Evolutionary conservation across 2,888 invertebrate species (phyloP).

Genomic region (Achlya flavicornis): DNA sequence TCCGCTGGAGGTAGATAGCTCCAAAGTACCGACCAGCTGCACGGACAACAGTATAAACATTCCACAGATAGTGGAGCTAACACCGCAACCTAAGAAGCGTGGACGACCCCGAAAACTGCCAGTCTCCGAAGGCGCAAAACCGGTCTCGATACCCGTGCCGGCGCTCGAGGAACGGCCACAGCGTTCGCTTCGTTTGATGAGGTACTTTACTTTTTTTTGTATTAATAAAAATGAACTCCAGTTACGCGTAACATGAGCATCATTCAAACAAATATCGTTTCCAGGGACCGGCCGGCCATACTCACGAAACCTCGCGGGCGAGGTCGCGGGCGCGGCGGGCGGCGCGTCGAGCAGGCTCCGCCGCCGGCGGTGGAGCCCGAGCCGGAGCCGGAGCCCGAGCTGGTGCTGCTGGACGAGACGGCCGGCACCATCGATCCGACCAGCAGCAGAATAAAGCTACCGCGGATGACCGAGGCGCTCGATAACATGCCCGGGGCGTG

Average conservation of each 20-base stretch:
- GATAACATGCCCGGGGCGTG: slow-evolving; percentile 69
- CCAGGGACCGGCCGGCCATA: slow-evolving; percentile 71
- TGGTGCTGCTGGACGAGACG: slow-evolving; percentile 15
- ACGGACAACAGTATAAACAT: slow-evolving; percentile 43
- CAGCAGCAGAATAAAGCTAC: slow-evolving; percentile 74
- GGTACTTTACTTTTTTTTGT: slow-evolving; percentile 47
- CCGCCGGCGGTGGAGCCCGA: slow-evolving; percentile 33
- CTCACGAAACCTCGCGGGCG: slow-evolving; percentile 67
- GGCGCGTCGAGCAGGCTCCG: slow-evolving; percentile 39
- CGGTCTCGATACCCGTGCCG: slow-evolving; percentile 60
- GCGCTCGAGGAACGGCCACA: slow-evolving; percentile 78
- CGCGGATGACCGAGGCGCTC: slow-evolving; percentile 77
- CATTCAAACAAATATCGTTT: slow-evolving; percentile 26
- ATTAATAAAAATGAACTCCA: too few species aligned
- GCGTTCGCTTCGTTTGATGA: slow-evolving; percentile 72
- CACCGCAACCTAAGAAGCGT: slow-evolving; percentile 76
- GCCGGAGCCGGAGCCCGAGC: slow-evolving; percentile 23
- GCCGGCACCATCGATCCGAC: slow-evolving; percentile 66
- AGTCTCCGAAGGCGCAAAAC: slow-evolving; percentile 63
- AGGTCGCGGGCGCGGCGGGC: slow-evolving; percentile 68
- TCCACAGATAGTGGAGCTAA: slow-evolving; percentile 54
- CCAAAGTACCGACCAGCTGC: slow-evolving; percentile 44
- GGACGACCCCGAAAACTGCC: slow-evolving; percentile 77
- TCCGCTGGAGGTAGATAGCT: slow-evolving; percentile 69
- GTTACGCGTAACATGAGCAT: not conserved